Percentiles rank a stretch among this genome's conserved stretches.
These are phyloP conservation scores for Epinotia brunnichana DNA, from an alignment of 2,888 invertebrate genomes.

Conservation along the genomic window DNA sequence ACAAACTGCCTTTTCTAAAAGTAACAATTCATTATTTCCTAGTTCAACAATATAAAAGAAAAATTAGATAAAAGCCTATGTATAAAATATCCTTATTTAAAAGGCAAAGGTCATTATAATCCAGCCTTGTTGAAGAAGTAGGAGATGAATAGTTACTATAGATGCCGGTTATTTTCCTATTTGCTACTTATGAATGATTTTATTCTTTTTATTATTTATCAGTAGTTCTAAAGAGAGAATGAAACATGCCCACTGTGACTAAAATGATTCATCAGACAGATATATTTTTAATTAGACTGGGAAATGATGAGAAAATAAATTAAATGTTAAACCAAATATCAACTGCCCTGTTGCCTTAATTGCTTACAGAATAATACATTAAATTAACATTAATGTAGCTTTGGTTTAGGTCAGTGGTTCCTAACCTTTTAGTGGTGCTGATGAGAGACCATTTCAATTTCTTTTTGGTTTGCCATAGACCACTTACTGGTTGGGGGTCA, in stretches of 20 bases:
- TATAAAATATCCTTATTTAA: not conserved
- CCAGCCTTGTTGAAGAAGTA: not conserved
- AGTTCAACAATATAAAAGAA: not conserved
- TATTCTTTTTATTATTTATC: no score
- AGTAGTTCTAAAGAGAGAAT: no score
- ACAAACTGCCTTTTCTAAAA: slow-evolving; percentile 87
- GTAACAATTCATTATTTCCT: not conserved
- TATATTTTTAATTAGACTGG: not conserved
- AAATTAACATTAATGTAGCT: no score
- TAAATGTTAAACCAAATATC: not conserved
- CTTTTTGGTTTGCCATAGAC: no score
- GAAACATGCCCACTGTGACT: no score
- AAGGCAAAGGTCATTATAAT: not conserved
- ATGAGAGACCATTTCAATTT: no score
- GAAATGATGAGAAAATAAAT: not conserved
- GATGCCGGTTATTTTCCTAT: not conserved
- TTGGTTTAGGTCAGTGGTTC: no score
- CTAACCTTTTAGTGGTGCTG: no score
- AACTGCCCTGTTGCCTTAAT: no score
- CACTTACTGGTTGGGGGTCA: no score
- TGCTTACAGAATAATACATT: not conserved
- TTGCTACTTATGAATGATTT: not conserved
- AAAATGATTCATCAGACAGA: no score
- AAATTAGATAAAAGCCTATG: not conserved
- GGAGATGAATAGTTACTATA: not conserved